Percentiles rank a stretch among this genome's conserved stretches.
Evolutionary conservation across 2,888 invertebrate species (phyloP).

Genomic region (Sphaerophoria taeniata): DNA sequence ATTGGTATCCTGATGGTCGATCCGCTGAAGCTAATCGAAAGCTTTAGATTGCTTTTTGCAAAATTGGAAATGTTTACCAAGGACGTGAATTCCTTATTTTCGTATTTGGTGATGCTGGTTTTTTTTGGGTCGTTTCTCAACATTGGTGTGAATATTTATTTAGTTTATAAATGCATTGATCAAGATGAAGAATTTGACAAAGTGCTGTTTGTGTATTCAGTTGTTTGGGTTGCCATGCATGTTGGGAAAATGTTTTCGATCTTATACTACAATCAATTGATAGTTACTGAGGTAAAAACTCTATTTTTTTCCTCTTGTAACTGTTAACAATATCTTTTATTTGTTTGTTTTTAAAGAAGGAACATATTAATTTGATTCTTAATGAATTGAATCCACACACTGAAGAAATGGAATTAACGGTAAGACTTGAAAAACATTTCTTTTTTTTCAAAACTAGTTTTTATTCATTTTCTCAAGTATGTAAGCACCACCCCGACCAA

Average conservation of each 20-base stretch:
- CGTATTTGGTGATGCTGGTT: conserved; percentile 68
- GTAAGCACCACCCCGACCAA: no score
- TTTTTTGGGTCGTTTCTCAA: conserved; percentile 76
- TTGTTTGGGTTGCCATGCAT: conserved; percentile 75
- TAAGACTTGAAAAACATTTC: no score
- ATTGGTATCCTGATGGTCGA: conserved; percentile 46
- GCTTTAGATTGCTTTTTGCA: conserved; percentile 70
- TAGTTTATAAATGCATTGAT: conserved; percentile 75
- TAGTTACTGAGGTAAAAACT: conserved; percentile 73
- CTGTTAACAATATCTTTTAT: background rate
- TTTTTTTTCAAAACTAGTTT: no score
- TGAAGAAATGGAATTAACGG: conserved; percentile 72
- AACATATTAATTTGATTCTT: conserved; percentile 65
- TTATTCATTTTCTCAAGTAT: no score
- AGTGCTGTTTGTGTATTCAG: conserved; percentile 59
- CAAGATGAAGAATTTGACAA: conserved; percentile 33
- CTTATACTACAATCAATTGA: conserved; percentile 75
- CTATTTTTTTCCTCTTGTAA: background rate
- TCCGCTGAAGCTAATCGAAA: conserved; percentile 43
- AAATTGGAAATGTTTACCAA: conserved; percentile 74
- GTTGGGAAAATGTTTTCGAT: conserved; percentile 75
- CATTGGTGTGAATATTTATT: conserved; percentile 75
- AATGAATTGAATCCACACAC: conserved; percentile 68
- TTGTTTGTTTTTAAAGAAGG: conserved; percentile 75
- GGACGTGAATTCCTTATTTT: conserved; percentile 74